A percentile compares a stretch with the other conserved stretches of the same genome.
These are phyloP conservation scores for Polydrusus cervinus DNA, from an alignment of 2,888 invertebrate species.

Conservation along the genomic window DNA sequence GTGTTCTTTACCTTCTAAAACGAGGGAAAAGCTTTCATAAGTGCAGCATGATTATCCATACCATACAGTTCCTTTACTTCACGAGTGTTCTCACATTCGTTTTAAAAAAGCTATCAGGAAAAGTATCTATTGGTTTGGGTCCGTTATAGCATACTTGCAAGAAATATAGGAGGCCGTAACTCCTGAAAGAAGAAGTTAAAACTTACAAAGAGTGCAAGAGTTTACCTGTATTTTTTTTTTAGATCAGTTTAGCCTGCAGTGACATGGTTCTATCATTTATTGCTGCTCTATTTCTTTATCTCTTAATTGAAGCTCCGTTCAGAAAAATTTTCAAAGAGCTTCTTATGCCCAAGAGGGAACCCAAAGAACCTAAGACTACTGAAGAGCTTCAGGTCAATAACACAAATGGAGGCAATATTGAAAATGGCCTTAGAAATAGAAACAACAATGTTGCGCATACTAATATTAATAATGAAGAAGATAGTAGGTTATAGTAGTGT, in stretches of 20 bases:
- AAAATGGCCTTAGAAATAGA: constrained; percentile 52
- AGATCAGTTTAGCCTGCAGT: constrained; percentile 72
- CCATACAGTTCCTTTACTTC: no score
- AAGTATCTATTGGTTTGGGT: no score
- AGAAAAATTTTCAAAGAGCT: constrained; percentile 71
- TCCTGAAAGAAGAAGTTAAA: no score
- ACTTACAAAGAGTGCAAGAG: no score
- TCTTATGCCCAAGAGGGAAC: constrained; percentile 59
- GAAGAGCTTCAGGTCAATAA: constrained; percentile 35
- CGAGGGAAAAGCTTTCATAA: no score
- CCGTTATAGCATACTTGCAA: no score
- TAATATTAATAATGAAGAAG: constrained; percentile 52
- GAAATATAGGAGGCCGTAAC: no score
- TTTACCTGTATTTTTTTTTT: constrained; percentile 52
- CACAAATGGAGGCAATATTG: background rate
- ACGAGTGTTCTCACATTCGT: no score
- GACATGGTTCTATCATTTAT: constrained; percentile 73
- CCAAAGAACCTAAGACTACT: constrained; percentile 28
- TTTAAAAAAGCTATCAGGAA: no score
- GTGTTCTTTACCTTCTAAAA: no score
- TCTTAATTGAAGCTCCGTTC: constrained; percentile 75
- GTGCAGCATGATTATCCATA: no score
- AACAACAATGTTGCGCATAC: constrained; percentile 56
- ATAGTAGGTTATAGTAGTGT: constrained; percentile 58
- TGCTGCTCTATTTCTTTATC: constrained; percentile 72